Percentiles rank a stretch among this genome's conserved stretches.
Conservation (phyloP, 2,797 vertebrate genomes). For the Enteromius anoplus region DNA sequence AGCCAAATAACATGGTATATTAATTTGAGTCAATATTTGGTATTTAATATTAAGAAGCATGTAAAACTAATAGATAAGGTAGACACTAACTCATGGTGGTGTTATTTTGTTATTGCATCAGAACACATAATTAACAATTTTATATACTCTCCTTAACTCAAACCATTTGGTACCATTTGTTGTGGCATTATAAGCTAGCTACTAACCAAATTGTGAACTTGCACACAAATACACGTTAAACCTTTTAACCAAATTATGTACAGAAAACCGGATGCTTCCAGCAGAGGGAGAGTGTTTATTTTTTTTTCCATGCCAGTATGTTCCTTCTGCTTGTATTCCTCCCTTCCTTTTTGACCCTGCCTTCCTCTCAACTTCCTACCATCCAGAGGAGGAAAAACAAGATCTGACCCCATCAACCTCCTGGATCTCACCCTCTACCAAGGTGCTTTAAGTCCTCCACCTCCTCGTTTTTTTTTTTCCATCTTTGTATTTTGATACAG, state of each 20-base stretch:
- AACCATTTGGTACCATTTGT: neutral
- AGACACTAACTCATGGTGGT: neutral
- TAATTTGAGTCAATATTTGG: neutral
- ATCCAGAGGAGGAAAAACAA: constrained; percentile 48
- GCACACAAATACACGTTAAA: neutral
- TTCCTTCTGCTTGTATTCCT: constrained; percentile 43
- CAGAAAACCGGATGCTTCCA: constrained; percentile 22
- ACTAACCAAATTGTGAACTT: neutral
- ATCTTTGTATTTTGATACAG: constrained; percentile 48
- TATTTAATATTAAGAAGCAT: neutral
- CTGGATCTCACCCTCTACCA: constrained; percentile 57
- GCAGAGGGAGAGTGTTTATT: constrained; percentile 15
- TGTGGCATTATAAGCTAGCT: neutral
- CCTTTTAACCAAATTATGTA: neutral
- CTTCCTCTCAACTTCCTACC: constrained; percentile 67
- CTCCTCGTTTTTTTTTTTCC: constrained; percentile 2
- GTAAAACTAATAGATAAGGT: neutral
- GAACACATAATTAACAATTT: neutral
- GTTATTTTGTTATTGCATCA: neutral
- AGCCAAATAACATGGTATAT: neutral
- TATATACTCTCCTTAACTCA: neutral
- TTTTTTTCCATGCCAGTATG: constrained; percentile 34
- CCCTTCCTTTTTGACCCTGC: constrained; percentile 41
- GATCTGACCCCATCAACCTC: constrained; percentile 48
- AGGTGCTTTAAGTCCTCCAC: constrained; percentile 61